phyloP scores from a whole-genome alignment of 2,888 invertebrate species.

The Pammene aurita region DNA sequence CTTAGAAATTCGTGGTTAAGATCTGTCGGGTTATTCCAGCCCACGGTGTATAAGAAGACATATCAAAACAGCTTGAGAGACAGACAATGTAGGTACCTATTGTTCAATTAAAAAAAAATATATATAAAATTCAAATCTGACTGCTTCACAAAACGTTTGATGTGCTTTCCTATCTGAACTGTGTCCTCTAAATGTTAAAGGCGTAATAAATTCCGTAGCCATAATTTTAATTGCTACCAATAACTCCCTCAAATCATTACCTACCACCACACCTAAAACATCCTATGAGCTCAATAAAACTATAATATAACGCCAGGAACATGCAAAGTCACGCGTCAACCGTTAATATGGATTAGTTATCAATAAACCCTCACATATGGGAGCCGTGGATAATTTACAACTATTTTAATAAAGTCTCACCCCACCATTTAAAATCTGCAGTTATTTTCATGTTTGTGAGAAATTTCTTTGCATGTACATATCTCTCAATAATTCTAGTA shows the following conservation, averaged over 20 bases:
- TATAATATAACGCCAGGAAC: conserved; percentile 42
- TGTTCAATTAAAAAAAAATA: no score
- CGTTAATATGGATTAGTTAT: conserved; percentile 74
- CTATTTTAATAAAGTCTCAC: conserved; percentile 60
- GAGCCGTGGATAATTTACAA: conserved; percentile 66
- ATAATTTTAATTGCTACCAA: not conserved
- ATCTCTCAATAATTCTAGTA: no score
- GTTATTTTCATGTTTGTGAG: conserved; percentile 3
- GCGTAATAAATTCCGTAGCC: no score
- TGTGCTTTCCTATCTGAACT: no score
- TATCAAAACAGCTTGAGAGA: no score
- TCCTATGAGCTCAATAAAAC: conserved; percentile 27
- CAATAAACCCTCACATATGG: conserved; percentile 67
- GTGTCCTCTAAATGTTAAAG: no score
- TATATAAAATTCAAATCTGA: no score
- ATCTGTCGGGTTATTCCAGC: no score
- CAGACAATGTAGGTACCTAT: no score
- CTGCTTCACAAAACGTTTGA: no score
- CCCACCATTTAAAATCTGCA: conserved; percentile 39
- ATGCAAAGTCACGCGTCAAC: conserved; percentile 66
- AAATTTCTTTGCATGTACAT: not conserved
- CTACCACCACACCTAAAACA: not conserved
- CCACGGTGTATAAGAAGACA: no score
- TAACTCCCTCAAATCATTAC: not conserved
- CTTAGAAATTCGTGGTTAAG: no score